Base-by-base conservation (phyloP, 2,113 vertebrate species). In the Tragelaphus imberbis region DNA sequence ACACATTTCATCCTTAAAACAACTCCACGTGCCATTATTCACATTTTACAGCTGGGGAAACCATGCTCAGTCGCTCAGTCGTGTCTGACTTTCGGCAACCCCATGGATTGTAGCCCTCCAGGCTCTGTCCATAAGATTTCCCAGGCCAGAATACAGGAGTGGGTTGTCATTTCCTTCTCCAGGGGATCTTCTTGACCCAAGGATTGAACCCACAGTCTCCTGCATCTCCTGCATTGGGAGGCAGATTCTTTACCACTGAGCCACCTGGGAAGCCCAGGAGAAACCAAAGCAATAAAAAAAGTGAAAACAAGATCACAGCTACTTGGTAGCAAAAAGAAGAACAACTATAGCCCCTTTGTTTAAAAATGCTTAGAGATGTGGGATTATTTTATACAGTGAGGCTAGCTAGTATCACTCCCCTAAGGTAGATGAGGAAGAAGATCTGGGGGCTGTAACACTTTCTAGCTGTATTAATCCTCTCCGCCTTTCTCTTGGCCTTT, bases 51-150 rank as follows among this genome's bases (percentile, higher is more conserved):
- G 23, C 53, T 44, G 15, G 55, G 44, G 30, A 88, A 84, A 30
- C n/a, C 0, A 0, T 44, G 36, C 23, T 44, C 71, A 40, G 71
- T 27, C 0, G 3, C 71, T 77, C 36, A 77, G 36, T 27, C 1
- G 6, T 44, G 23, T 77, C 71, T 44, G 36, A 23, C 68, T 44
- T 36, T 77, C 15, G 21, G 36, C 3, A 3, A 77, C 12, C 23
- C 40, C 23, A 44, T 7, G 23, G 6, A 77, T 12, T 44, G 40
- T 25, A 77, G 71, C 71, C 6, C 71, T 40, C 40, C 23, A 77
- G 36, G 23, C 71, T 77, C 36, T 44, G 71, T 44, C 71, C 21
- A 44, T 77, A 11, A 44, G 23, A 27, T 77, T 7, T 44, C 71
- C 40, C 71, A 77, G 71, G 21, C 71, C 21, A 27, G 23, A 44